These are phyloP conservation scores for Fringilla coelebs DNA, from an alignment of 2,797 vertebrate genomes.

Conservation along the genomic window DNA sequence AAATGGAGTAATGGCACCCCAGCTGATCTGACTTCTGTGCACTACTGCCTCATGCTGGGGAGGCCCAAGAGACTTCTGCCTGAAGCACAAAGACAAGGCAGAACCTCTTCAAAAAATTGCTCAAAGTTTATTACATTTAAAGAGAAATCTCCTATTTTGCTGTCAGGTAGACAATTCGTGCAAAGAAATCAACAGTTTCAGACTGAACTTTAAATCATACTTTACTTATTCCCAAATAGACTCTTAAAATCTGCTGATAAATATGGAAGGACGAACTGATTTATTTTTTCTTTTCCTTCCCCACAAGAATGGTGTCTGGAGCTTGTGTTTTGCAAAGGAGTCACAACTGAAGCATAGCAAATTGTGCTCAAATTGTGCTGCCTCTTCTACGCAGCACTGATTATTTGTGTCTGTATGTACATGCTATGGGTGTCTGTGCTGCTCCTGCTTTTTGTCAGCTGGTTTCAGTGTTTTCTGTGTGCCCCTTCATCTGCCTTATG, in stretches of 20 bases:
- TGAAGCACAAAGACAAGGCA: neutral
- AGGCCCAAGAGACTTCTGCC: neutral
- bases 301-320: neutral
- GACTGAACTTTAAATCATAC: neutral
- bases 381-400: neutral
- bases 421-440: neutral
- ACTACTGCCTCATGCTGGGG: neutral
- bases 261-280: neutral
- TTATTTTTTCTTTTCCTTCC: neutral
- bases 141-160: neutral
- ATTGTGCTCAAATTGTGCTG: conserved; percentile 13
- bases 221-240: neutral
- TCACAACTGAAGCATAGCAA: neutral
- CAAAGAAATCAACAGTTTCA: neutral
- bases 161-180: accelerated
- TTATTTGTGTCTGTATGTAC: neutral
- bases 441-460: neutral
- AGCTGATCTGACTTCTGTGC: neutral
- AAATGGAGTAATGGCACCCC: neutral
- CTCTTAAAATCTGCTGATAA: neutral
- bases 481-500: neutral
- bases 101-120: neutral
- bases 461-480: neutral
- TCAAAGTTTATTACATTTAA: neutral
- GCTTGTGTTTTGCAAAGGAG: neutral